Percentiles rank a stretch among this genome's conserved stretches.
phyloP scores from a whole-genome alignment of 2,797 vertebrate genomes.

The Pangasius krempfi region DNA sequence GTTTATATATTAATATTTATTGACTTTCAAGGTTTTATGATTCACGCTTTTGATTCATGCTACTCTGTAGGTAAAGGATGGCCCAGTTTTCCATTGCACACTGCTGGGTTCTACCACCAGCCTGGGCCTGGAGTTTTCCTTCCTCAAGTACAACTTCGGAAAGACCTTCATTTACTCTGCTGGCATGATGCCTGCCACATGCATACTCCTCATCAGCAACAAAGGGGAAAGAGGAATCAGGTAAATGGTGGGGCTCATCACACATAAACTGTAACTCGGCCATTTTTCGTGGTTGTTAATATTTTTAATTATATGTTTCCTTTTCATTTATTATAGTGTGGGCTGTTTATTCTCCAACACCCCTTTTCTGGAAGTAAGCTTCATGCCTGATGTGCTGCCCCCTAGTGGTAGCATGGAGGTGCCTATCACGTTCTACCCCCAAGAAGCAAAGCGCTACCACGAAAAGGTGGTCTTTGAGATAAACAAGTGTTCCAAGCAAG shows the following conservation, averaged over 20 bases:
- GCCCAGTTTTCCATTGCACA: slow-evolving; percentile 72
- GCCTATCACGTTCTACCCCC: slow-evolving; percentile 81
- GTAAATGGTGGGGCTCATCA: slow-evolving; percentile 55
- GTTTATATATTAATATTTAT: not conserved
- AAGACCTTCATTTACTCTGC: slow-evolving; percentile 76
- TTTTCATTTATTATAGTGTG: slow-evolving; percentile 69
- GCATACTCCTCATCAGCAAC: slow-evolving; percentile 80
- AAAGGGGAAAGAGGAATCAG: slow-evolving; percentile 75
- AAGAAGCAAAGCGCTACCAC: slow-evolving; percentile 73
- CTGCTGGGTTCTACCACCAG: slow-evolving; percentile 72
- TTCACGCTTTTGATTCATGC: not conserved
- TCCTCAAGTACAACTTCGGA: slow-evolving; percentile 84
- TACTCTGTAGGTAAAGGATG: slow-evolving; percentile 78
- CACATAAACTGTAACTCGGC: not conserved
- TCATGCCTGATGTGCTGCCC: slow-evolving; percentile 67
- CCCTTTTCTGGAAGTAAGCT: slow-evolving; percentile 73
- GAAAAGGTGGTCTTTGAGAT: slow-evolving; percentile 82
- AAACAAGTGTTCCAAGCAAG: slow-evolving; percentile 74
- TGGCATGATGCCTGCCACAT: slow-evolving; percentile 74
- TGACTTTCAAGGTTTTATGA: not conserved
- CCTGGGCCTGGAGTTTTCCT: slow-evolving; percentile 82
- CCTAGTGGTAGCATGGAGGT: slow-evolving; percentile 75
- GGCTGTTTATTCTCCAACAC: slow-evolving; percentile 79
- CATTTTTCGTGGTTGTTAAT: not conserved
- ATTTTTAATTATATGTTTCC: slow-evolving; percentile 13